These are phyloP conservation scores for Molossus alvarezi DNA, from an alignment of 2,797 vertebrate species.

Conservation along the genomic window DNA sequence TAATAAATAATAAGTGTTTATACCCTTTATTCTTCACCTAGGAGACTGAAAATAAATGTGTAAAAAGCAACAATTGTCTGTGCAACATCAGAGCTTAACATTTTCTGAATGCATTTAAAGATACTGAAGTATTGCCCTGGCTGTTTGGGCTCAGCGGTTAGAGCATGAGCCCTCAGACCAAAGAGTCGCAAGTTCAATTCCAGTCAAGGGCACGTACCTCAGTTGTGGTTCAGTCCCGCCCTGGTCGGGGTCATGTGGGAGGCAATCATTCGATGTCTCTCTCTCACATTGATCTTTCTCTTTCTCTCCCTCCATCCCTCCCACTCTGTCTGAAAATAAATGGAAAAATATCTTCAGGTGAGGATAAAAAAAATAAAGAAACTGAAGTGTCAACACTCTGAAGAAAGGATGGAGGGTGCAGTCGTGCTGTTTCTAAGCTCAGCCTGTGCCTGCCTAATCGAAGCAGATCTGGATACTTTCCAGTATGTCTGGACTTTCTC, in stretches of 20 bases:
- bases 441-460: not conserved
- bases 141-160: too few species aligned
- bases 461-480: not conserved
- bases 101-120: not conserved
- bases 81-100: not conserved
- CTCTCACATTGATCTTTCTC: too few species aligned
- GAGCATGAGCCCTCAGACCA: too few species aligned
- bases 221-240: too few species aligned
- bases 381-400: not conserved
- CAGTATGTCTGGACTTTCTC: not conserved
- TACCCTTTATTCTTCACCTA: not conserved
- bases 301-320: too few species aligned
- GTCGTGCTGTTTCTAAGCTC: accelerated
- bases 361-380: not conserved
- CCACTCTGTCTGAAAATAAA: too few species aligned
- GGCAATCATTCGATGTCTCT: too few species aligned
- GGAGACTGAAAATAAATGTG: slow-evolving; percentile 10
- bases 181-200: too few species aligned
- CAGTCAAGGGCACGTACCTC: too few species aligned
- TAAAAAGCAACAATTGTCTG: not conserved
- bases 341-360: too few species aligned
- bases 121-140: not conserved
- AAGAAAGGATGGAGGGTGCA: not conserved
- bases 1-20: not conserved
- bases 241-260: too few species aligned